These are phyloP conservation scores for Poecilia velifera DNA, from an alignment of 2,797 vertebrate species.

Conservation along the genomic window DNA sequence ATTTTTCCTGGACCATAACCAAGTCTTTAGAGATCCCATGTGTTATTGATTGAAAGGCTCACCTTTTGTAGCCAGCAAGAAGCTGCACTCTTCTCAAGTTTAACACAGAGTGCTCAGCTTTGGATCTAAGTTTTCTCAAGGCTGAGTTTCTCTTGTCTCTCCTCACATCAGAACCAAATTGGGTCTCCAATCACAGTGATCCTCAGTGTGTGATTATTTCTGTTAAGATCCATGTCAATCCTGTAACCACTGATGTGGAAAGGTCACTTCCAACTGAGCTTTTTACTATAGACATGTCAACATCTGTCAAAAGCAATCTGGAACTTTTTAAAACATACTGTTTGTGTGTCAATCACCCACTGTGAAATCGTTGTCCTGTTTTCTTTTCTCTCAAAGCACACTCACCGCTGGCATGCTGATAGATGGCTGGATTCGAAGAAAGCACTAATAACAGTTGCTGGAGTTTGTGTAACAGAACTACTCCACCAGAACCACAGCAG, in stretches of 20 bases:
- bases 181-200: conserved; percentile 31
- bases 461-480: conserved; percentile 1
- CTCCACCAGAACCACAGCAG: background rate
- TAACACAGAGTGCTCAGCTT: conserved; percentile 21
- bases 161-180: conserved; percentile 22
- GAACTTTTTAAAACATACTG: conserved; percentile 38
- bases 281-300: conserved; percentile 60
- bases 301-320: conserved; percentile 55
- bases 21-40: conserved; percentile 52
- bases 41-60: conserved; percentile 65
- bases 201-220: conserved; percentile 53
- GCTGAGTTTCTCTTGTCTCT: conserved; percentile 31
- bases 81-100: conserved; percentile 42
- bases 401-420: conserved; percentile 15
- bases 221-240: conserved; percentile 59
- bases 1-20: conserved; percentile 39
- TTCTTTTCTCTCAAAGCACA: conserved; percentile 14
- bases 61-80: conserved; percentile 37
- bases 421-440: conserved; percentile 23
- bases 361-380: conserved; percentile 41
- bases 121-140: conserved; percentile 29
- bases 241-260: conserved; percentile 43
- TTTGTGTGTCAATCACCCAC: conserved; percentile 36
- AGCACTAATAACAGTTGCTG: background rate
- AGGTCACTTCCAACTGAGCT: conserved; percentile 61